phyloP scores from a whole-genome alignment of 1,140 invertebrate species.

The Pissodes strobi region DNA sequence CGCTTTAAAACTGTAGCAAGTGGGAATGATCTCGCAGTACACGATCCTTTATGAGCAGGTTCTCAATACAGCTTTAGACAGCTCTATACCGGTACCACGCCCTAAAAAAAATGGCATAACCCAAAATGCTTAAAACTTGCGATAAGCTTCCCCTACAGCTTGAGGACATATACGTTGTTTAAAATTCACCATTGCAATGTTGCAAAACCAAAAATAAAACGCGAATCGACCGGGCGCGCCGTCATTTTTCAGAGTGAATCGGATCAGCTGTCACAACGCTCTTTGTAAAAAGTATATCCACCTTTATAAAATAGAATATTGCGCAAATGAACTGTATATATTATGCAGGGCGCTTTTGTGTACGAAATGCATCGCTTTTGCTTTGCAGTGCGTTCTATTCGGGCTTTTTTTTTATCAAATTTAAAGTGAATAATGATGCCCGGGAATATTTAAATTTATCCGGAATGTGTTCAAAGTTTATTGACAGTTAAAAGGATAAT shows the following conservation, averaged over 20 bases:
- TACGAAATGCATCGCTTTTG: not conserved
- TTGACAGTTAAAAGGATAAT: too few relatives aligned
- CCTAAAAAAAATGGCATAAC: not conserved
- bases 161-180: too few relatives aligned
- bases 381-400: too few relatives aligned
- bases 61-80: not conserved
- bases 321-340: constrained; percentile 8
- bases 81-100: not conserved
- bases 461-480: too few relatives aligned
- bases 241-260: constrained; percentile 15
- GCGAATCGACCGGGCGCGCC: not conserved
- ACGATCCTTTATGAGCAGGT: too few relatives aligned
- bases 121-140: too few relatives aligned
- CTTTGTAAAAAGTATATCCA: constrained; percentile 15
- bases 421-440: too few relatives aligned
- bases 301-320: constrained; percentile 10
- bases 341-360: not conserved
- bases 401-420: too few relatives aligned
- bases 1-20: too few relatives aligned
- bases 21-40: too few relatives aligned
- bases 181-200: not conserved
- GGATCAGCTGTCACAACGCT: constrained; percentile 7
- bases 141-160: too few relatives aligned
- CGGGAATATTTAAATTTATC: too few relatives aligned
- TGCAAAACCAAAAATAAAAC: not conserved